phyloP scores from a whole-genome alignment of 2,888 invertebrate genomes.

The Drosophila tanythrix region DNA sequence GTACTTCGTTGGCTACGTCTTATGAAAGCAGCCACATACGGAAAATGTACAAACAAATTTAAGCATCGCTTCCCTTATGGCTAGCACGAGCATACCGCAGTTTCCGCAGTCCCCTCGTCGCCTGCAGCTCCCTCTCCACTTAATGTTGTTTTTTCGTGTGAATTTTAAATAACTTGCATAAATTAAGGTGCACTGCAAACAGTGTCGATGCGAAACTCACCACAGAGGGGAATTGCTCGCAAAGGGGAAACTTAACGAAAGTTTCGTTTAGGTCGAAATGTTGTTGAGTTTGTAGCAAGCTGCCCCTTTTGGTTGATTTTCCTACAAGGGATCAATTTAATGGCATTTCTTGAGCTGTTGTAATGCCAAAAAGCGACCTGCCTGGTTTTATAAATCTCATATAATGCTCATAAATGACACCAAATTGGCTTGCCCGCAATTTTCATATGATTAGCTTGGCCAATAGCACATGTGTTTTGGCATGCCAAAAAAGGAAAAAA shows the following conservation, averaged over 20 bases:
- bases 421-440: conserved; percentile 44
- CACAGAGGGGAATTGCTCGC: background rate
- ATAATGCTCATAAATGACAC: conserved; percentile 63
- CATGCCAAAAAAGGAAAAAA: conserved; percentile 3
- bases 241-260: conserved; percentile 55
- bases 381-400: conserved; percentile 62
- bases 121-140: background rate
- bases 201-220: conserved; percentile 40
- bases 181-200: conserved; percentile 66
- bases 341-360: conserved; percentile 49
- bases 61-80: conserved; percentile 66
- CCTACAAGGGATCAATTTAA: conserved; percentile 8
- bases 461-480: conserved; percentile 41
- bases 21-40: conserved; percentile 43
- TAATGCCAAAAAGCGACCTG: conserved; percentile 14
- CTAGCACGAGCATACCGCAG: conserved; percentile 22
- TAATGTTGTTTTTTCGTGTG: conserved; percentile 80
- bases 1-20: conserved; percentile 27
- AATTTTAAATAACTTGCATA: conserved; percentile 80
- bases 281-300: conserved; percentile 23
- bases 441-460: conserved; percentile 51
- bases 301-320: background rate
- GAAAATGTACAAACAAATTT: conserved; percentile 47
- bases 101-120: background rate
- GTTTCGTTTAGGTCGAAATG: conserved; percentile 41